Evolutionary conservation across 2,888 invertebrate species (phyloP).

Genomic region (Epirrhoe tristata): DNA sequence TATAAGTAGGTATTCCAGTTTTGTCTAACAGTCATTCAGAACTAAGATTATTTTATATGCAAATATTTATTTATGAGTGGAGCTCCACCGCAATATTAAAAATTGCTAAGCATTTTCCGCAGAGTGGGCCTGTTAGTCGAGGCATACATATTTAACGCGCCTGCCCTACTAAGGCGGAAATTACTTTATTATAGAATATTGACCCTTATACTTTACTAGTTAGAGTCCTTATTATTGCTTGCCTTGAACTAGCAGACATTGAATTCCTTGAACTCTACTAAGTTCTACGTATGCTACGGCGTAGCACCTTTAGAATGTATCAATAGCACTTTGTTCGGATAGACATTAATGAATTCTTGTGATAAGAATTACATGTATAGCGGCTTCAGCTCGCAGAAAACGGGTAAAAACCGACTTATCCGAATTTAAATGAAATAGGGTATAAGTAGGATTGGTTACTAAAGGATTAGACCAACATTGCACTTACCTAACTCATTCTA

Average conservation of each 20-base stretch:
- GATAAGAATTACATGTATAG: too few species aligned
- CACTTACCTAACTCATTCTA: slow-evolving; percentile 1
- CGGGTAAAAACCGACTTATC: too few species aligned
- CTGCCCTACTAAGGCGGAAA: not conserved
- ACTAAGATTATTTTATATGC: not conserved
- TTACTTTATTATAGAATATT: not conserved
- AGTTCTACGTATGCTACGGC: slow-evolving; percentile 1
- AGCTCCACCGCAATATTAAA: slow-evolving; percentile 23
- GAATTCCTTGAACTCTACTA: not conserved
- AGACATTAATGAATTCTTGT: too few species aligned
- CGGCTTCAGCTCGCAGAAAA: too few species aligned
- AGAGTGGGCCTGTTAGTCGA: slow-evolving; percentile 18
- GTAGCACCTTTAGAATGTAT: not conserved
- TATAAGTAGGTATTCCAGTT: too few species aligned
- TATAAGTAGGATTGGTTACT: too few species aligned
- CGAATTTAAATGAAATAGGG: too few species aligned
- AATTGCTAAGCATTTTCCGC: slow-evolving; percentile 23
- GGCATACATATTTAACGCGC: slow-evolving; percentile 12
- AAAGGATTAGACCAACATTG: not conserved
- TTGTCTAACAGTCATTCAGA: not conserved
- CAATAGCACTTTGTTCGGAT: not conserved
- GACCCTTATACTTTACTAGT: not conserved
- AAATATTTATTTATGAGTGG: slow-evolving; percentile 20
- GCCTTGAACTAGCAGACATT: not conserved
- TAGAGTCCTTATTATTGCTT: not conserved